Percentiles rank a stretch among this genome's conserved stretches.
Conservation (phyloP, 1,140 invertebrate species). For the Drosophila gunungcola region DNA sequence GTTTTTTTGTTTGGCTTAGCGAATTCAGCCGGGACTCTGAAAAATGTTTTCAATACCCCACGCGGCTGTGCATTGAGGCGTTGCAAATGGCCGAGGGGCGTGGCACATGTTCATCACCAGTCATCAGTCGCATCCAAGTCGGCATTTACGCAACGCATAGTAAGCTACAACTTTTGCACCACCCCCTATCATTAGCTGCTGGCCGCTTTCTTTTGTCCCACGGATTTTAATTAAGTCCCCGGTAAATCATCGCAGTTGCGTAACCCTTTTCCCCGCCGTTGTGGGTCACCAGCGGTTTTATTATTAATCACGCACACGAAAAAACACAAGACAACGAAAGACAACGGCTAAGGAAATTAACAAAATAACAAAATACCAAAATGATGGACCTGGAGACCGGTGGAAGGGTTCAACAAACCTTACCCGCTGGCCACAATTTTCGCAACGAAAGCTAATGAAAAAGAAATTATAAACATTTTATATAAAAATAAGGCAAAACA, state of each 20-base stretch:
- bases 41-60: slow-evolving; percentile 52
- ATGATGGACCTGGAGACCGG: slow-evolving; percentile 40
- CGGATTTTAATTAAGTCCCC: slow-evolving; percentile 60
- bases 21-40: slow-evolving; percentile 58
- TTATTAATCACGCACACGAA: slow-evolving; percentile 44
- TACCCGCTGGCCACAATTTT: slow-evolving; percentile 41
- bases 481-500: slow-evolving; percentile 64
- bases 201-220: slow-evolving; percentile 58
- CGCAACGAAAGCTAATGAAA: slow-evolving; percentile 76
- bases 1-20: slow-evolving; percentile 79
- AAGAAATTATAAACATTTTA: slow-evolving; percentile 80
- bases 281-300: slow-evolving; percentile 45
- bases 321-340: slow-evolving; percentile 23
- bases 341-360: slow-evolving; percentile 52
- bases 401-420: slow-evolving; percentile 62
- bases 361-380: slow-evolving; percentile 62
- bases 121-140: slow-evolving; percentile 31
- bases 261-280: slow-evolving; percentile 37
- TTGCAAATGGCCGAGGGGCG: slow-evolving; percentile 74
- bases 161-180: slow-evolving; percentile 33
- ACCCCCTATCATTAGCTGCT: slow-evolving; percentile 42
- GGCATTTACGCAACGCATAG: slow-evolving; percentile 60
- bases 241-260: slow-evolving; percentile 50
- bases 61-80: slow-evolving; percentile 74
- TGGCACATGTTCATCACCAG: slow-evolving; percentile 74